Conservation (phyloP, 2,888 invertebrate genomes). For the Trachelus stipa region DNA sequence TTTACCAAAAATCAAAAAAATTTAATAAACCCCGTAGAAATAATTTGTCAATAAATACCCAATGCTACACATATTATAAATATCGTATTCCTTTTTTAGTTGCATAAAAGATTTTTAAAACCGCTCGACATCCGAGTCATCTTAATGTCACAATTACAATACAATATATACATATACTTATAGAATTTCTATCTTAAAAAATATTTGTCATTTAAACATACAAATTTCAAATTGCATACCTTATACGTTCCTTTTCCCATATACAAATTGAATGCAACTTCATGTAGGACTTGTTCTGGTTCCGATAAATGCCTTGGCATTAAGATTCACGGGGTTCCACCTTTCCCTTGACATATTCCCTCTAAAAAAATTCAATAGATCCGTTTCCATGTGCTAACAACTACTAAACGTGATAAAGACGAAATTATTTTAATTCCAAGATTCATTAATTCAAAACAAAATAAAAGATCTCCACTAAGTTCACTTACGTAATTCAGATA, state of each 20-base stretch:
- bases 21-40: neutral
- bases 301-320: conserved; percentile 36
- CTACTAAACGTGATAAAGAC: neutral
- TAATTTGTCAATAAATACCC: neutral
- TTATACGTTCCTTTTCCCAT: neutral
- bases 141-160: too few relatives aligned
- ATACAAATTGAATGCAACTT: neutral
- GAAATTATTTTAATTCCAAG: neutral
- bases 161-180: too few relatives aligned
- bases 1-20: neutral
- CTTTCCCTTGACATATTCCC: conserved; percentile 44
- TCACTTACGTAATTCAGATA: neutral
- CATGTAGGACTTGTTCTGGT: neutral
- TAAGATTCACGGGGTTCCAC: conserved; percentile 33
- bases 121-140: neutral
- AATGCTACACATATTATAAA: too few relatives aligned
- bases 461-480: neutral
- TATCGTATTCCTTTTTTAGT: neutral
- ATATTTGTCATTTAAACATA: too few relatives aligned
- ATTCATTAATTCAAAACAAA: neutral
- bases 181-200: too few relatives aligned
- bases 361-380: neutral
- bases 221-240: neutral
- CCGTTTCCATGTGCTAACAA: neutral
- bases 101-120: neutral